Percentiles rank a stretch among this genome's conserved stretches.
Conservation (phyloP, 2,113 vertebrate genomes). For the Gymnorhina tibicen region DNA sequence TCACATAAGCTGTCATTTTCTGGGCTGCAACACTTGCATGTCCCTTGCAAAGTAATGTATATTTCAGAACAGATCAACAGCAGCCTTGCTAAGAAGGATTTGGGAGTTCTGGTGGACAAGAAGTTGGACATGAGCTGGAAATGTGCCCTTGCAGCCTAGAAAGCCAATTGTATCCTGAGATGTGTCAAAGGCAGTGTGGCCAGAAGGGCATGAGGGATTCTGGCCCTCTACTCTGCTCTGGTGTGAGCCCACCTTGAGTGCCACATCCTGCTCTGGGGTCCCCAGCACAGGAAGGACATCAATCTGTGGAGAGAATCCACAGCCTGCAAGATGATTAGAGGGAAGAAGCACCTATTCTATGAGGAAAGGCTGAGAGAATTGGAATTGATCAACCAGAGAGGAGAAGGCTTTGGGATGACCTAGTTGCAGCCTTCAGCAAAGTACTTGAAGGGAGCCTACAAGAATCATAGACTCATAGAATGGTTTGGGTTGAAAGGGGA, state of each 20-base stretch:
- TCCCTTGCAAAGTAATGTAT: not conserved
- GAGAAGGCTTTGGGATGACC: not conserved
- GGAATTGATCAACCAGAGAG: not conserved
- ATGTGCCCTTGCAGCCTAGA: not conserved
- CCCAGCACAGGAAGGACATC: not conserved
- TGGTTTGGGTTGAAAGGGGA: not conserved
- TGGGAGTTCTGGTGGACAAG: not conserved
- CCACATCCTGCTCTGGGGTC: not conserved
- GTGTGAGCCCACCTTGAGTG: not conserved
- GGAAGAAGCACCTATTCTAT: not conserved
- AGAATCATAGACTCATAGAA: not conserved
- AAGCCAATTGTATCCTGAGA: not conserved
- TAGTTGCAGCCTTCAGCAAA: fast-evolving
- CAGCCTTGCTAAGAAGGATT: not conserved
- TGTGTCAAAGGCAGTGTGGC: fast-evolving
- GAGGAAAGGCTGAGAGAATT: not conserved
- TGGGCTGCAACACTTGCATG: not conserved
- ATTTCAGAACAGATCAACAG: fast-evolving
- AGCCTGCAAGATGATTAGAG: not conserved
- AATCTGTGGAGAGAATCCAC: not conserved
- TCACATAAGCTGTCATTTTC: not conserved
- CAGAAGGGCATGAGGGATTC: not conserved
- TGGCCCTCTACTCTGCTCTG: not conserved
- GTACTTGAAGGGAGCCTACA: not conserved
- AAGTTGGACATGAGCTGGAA: not conserved